Base-by-base conservation (phyloP, 2,888 invertebrate genomes). In the Tachina lurida region DNA sequence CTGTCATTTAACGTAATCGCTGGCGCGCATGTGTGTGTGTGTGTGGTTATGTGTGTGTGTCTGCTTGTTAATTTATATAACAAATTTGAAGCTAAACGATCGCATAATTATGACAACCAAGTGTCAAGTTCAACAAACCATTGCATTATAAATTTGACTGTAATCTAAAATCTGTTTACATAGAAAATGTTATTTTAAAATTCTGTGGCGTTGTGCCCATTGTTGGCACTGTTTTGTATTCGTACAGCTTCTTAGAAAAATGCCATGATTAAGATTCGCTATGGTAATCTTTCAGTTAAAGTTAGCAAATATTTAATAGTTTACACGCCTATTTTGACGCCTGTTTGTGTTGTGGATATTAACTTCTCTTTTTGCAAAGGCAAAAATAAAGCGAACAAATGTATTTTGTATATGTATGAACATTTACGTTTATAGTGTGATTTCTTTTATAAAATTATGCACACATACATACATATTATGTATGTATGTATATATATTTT, bases 41-140 rank as follows among this genome's bases (percentile, higher is more conserved):
- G 0, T 10, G 19, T 39, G 10, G 5, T 5, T 31, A 8, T 31
- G 31, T 71, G 31, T 22, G 5, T 62, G 39, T 65, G n/a, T 22
- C 4, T 77, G 65, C 67, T 19, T 58, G 63, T 71, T 65, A 47
- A 65, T 58, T 83, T 67, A 67, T 58, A 58, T 77, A 77, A 84
- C 60, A 78, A 67, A 77, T 58, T 67, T 65, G 52, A 73, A 43
- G 70, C 39, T 47, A 43, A 78, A 62, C 78, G 52, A 70, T 54
- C 74, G 62, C 86, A 76, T 86, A 85, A 87, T 87, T 88, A 86
- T 87, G 87, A 87, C 88, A 87, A 76, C 52, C 68, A 73, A 79
- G 84, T 87, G 87, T 88, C 87, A 87, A 87, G 87, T 87, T 88
- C 87, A 87, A 86, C 87, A 88, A 87, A 87, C 83, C 87, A 87